Base-by-base conservation (phyloP, 2,888 invertebrate genomes). In the Plagiodera versicolora region DNA sequence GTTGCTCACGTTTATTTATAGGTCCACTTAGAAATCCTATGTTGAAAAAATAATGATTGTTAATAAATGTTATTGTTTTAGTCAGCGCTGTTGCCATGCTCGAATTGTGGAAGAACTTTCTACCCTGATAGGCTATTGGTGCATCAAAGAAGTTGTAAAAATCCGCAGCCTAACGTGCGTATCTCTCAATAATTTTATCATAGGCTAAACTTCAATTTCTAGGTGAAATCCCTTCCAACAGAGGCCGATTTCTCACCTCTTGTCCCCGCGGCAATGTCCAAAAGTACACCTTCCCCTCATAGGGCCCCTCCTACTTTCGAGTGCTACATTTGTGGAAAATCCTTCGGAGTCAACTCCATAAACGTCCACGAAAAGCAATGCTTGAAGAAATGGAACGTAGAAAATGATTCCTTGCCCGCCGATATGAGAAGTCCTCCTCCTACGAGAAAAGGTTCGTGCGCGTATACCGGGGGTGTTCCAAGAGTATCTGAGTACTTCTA, bases 341-440 rank as follows among this genome's bases (percentile, higher is more conserved):
- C 85, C 71, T 89, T 88, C 72, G 88, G 88, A 28, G 82, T 83
- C 1, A 83, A 83, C 69, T 87, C 87, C 49, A 85, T 88, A 32
- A 80, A 81, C 55, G 86, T 88, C 63, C 89, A 89, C 75, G 87
- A 88, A 72, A 87, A 87, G 1, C 86, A 88, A 72, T 90, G 89
- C 72, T 73, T 87, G 57, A 83, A 85, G 69, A 87, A 87, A 70
- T 87, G 86, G 86, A 82, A 85, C 35, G 71, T 77, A 1, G 84
- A 86, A 70, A 88, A 87, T 73, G 81, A 84, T 44, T 81, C 83
- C 64, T 75, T 87, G 53, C 86, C 87, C 0, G 75, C 79, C 8
- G 69, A 67, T 58, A 67, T 68, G 66, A 56, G 63, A 60, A 68
- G 66, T 45, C 61, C 69, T 17, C 67, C 68, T n/a, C 72, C 74